Evolutionary conservation across 2,888 invertebrate genomes (phyloP).

Genomic region (Dryocosmus kuriphilus): DNA sequence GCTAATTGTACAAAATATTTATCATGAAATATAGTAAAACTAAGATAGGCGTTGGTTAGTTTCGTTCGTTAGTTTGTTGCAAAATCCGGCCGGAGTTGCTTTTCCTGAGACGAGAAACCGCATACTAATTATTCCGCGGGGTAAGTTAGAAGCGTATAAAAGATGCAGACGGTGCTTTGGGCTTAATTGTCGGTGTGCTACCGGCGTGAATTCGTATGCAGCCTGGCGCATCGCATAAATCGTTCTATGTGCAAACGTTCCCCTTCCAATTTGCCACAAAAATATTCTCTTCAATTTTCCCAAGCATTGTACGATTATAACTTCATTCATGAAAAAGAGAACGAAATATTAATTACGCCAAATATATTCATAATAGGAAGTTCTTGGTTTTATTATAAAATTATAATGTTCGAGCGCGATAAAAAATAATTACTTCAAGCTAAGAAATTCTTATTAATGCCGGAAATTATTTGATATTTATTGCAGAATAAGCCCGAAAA

Average conservation of each 20-base stretch:
- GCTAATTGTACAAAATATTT: too few relatives aligned
- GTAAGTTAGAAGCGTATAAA: constrained; percentile 56
- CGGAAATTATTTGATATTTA: too few relatives aligned
- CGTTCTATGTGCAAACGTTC: constrained; percentile 26
- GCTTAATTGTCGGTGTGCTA: constrained; percentile 61
- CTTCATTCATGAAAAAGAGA: background rate
- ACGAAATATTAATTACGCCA: background rate
- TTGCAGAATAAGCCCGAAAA: too few relatives aligned
- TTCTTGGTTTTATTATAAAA: too few relatives aligned
- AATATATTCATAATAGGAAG: background rate
- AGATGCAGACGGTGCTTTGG: constrained; percentile 62
- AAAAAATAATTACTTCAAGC: too few relatives aligned
- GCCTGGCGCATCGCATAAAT: constrained; percentile 49
- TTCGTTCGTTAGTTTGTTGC: constrained; percentile 42
- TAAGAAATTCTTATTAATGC: too few relatives aligned
- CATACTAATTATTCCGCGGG: constrained; percentile 60
- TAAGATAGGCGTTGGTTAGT: background rate
- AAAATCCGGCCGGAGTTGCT: constrained; percentile 42
- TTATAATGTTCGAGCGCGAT: too few relatives aligned
- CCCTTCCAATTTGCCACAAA: background rate
- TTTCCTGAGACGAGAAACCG: constrained; percentile 56
- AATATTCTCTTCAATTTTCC: background rate
- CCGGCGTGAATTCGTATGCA: constrained; percentile 55
- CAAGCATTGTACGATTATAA: background rate
- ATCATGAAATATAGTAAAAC: too few relatives aligned